phyloP scores from a whole-genome alignment of 1,140 invertebrate species.

The Dinoponera quadriceps region DNA sequence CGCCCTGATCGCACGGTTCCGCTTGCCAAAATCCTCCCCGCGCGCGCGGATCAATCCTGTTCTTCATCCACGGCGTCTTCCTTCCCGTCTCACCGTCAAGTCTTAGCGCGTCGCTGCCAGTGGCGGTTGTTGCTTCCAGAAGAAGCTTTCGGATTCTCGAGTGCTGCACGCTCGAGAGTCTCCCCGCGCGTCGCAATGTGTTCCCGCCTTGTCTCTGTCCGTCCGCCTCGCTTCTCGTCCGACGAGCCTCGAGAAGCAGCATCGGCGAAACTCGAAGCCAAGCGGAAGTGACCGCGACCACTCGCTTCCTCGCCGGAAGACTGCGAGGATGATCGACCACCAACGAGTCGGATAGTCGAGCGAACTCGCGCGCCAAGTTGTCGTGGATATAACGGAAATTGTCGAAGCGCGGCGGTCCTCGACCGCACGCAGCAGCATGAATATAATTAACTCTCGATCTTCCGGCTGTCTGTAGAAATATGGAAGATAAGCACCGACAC shows the following conservation, averaged over 20 bases:
- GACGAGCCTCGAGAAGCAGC: not conserved
- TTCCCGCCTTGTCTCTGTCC: too few species aligned
- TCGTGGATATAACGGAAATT: slow-evolving; percentile 35
- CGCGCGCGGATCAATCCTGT: slow-evolving; percentile 38
- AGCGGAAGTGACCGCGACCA: slow-evolving; percentile 58
- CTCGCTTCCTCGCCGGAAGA: slow-evolving; percentile 60
- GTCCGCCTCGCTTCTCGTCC: not conserved
- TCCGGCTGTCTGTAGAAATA: too few species aligned
- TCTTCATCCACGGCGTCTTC: slow-evolving; percentile 34
- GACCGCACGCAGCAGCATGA: not conserved
- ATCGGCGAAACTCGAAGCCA: slow-evolving; percentile 57
- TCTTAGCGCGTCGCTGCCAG: not conserved
- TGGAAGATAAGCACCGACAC: too few species aligned
- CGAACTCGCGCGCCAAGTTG: slow-evolving; percentile 11
- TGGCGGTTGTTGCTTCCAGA: slow-evolving; percentile 20
- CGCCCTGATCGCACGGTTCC: not conserved
- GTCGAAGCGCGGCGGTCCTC: not conserved
- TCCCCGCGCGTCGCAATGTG: too few species aligned
- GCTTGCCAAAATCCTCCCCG: slow-evolving; percentile 43
- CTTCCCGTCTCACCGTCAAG: slow-evolving; percentile 12
- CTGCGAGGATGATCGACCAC: slow-evolving; percentile 28
- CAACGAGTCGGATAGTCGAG: slow-evolving; percentile 4
- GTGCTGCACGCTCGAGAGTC: not conserved
- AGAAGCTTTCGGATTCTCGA: slow-evolving; percentile 25
- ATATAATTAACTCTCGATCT: not conserved